phyloP scores from a whole-genome alignment of 1,140 invertebrate genomes.

The Paralvinella palmiformis region DNA sequence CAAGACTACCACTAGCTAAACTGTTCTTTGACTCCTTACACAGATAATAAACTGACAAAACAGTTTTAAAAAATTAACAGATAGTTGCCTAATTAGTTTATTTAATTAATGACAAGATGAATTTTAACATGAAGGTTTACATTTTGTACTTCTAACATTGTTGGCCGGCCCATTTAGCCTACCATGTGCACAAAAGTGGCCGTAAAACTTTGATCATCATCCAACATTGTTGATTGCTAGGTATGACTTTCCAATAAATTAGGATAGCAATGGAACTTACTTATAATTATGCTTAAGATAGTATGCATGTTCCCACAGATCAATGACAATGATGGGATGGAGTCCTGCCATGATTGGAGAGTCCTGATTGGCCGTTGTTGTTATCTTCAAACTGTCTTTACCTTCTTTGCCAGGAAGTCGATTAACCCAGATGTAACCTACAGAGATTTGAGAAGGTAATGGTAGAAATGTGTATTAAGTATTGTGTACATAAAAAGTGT shows the following conservation, averaged over 20 bases:
- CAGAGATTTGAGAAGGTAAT: no score
- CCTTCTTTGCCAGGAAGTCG: constrained; percentile 26
- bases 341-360: constrained; percentile 34
- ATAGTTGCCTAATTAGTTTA: neutral
- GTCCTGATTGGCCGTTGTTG: constrained; percentile 40
- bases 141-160: neutral
- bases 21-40: no score
- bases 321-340: constrained; percentile 35
- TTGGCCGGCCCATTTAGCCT: neutral
- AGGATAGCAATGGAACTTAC: constrained; percentile 30
- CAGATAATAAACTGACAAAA: no score
- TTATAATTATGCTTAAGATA: constrained; percentile 45
- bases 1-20: no score
- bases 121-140: neutral
- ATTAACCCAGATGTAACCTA: no score
- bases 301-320: constrained; percentile 49
- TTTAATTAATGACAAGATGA: neutral
- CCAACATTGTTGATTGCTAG: neutral
- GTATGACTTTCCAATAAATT: neutral
- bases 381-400: constrained; percentile 26
- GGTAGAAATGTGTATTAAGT: no score
- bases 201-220: no score
- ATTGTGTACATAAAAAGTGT: no score
- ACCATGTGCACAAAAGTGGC: no score
- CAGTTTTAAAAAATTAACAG: no score